phyloP scores from a whole-genome alignment of 2,113 vertebrate species.

The Octodon degus region DNA sequence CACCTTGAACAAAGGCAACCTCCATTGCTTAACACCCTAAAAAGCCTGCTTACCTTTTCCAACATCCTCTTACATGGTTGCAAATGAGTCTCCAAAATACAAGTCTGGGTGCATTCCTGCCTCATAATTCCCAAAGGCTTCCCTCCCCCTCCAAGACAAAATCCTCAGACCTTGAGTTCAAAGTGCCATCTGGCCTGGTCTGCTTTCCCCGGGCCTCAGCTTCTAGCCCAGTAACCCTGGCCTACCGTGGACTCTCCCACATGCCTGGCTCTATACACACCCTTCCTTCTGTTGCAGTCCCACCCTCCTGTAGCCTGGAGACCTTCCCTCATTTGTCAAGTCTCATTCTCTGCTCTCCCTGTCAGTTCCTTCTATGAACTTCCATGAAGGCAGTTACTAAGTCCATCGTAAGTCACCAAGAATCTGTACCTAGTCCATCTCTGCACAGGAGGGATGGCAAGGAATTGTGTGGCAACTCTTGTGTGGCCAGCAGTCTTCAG shows the following conservation, averaged over 20 bases:
- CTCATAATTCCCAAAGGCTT: not conserved
- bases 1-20: not conserved
- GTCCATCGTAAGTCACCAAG: not conserved
- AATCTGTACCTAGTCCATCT: not conserved
- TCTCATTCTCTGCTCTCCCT: constrained; percentile 12
- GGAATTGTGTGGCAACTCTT: not conserved
- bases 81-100: not conserved
- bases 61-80: not conserved
- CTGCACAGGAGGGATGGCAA: not conserved
- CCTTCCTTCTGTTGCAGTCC: not conserved
- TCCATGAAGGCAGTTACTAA: not conserved
- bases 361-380: not conserved
- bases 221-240: not conserved
- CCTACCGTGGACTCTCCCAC: fast-evolving
- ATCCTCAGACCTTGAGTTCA: not conserved
- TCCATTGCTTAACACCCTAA: not conserved
- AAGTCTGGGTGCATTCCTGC: not conserved
- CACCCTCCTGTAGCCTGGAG: not conserved
- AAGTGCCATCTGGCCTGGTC: fast-evolving
- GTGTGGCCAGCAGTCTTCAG: not conserved
- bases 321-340: not conserved
- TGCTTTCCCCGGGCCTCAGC: not conserved
- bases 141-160: not conserved
- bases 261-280: fast-evolving
- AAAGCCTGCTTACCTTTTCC: not conserved